A percentile compares a stretch with the other conserved stretches of the same genome.
Evolutionary conservation across 2,888 invertebrate species (phyloP).

Genomic region (Beris morrisii): DNA sequence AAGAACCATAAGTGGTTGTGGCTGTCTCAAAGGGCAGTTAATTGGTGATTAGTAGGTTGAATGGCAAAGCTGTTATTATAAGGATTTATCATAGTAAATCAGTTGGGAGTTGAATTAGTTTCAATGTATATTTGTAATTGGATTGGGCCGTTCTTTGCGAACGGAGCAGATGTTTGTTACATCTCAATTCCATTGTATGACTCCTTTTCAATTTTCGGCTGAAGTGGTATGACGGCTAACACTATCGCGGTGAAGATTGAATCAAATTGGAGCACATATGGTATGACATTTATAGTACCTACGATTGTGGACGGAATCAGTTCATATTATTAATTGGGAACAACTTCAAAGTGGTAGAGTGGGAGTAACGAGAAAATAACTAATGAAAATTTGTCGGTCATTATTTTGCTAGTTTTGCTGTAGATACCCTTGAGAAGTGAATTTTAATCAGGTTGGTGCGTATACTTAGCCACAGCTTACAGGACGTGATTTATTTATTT

Average conservation of each 20-base stretch:
- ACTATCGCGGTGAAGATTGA: constrained; percentile 18
- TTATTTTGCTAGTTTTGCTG: constrained; percentile 17
- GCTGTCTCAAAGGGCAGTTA: constrained; percentile 27
- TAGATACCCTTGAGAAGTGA: no score
- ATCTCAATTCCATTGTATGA: constrained; percentile 17
- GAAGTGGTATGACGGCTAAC: constrained; percentile 26
- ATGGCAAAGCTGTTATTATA: constrained; percentile 16
- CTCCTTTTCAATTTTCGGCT: constrained; percentile 9
- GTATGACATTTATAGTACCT: constrained; percentile 12
- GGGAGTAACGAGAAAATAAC: constrained; percentile 5
- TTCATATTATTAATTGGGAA: constrained; percentile 23
- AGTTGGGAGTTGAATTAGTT: constrained; percentile 4
- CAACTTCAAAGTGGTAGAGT: constrained; percentile 17
- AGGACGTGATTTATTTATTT: constrained; percentile 20
- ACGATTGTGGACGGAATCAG: no score
- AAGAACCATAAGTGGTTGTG: constrained; percentile 26
- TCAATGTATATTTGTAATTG: background rate
- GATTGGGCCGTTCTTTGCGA: background rate
- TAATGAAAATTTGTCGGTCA: background rate
- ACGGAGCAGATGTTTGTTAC: constrained; percentile 26
- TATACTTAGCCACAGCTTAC: no score
- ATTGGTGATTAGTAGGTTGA: constrained; percentile 30
- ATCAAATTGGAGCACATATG: constrained; percentile 22
- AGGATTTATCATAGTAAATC: constrained; percentile 8
- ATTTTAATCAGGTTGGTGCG: no score